Base-by-base conservation (phyloP, 2,888 invertebrate species). In the Monochamus alternatus region DNA sequence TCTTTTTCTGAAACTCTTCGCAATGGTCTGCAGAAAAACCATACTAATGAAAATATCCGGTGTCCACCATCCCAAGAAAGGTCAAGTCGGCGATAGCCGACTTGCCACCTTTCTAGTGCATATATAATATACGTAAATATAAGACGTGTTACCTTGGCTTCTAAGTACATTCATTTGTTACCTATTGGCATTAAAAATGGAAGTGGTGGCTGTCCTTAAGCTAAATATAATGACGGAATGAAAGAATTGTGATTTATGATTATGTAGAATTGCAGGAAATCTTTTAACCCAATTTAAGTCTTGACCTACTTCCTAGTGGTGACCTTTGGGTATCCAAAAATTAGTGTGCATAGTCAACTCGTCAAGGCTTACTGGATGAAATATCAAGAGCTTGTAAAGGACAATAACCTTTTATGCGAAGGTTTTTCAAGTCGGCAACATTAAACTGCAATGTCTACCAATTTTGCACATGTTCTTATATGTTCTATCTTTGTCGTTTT, bases 401-500 rank as follows among this genome's bases (percentile, higher is more conserved):
- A 62, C 60, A 62, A 32, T n/a, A 31, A 62, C 60, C 60, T 62
- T 62, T 62, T 12, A 32, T 32, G 60, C 12, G 32, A 62, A 38
- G 12, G 3, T 47, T 8, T 38, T 38, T 38, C 22, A 22, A 1
- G 22, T 22, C 22, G 22, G 22, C 1, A 22, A 22, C 22, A 22
- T 22, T 22, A 1, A 22, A 22, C 22, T 22, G 1, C 22, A 22
- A 22, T 22, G 22, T 22, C 22, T 22, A 22, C 22, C 1, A 22
- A 22, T 22, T 22, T 22, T 22, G 22, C 22, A 22, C 22, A 22
- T 22, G 22, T 22, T 22, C 22, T 22, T 22, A 22, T 22, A 22
- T 22, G 22, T 22, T 22, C 22, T 1, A 22, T 22, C 1, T 22
- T 22, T 22, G 22, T 22, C 22, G 22, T 1, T 22, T 22, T 22